phyloP scores from a whole-genome alignment of 2,888 invertebrate species.

The Hydraecia micacea region DNA sequence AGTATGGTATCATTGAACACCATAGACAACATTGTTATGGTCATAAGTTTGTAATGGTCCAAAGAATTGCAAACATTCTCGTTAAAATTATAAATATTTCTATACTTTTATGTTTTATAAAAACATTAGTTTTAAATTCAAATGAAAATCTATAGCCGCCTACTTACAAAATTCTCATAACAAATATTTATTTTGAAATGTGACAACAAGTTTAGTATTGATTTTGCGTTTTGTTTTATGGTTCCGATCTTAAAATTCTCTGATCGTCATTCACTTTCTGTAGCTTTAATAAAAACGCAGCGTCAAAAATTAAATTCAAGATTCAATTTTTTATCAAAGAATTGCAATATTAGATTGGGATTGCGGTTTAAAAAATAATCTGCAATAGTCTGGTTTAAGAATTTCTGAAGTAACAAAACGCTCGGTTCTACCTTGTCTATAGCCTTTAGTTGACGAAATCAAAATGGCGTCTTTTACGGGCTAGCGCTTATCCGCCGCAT shows the following conservation, averaged over 20 bases:
- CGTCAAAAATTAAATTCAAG: neutral
- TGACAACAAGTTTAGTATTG: slow-evolving; percentile 25
- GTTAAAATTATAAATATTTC: neutral
- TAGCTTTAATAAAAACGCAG: fast-evolving
- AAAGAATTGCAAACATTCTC: slow-evolving; percentile 1
- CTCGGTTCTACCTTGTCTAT: slow-evolving; percentile 78
- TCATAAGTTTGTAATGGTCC: slow-evolving; percentile 31
- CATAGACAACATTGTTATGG: slow-evolving; percentile 50
- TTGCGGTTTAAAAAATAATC: neutral
- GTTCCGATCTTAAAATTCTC: neutral
- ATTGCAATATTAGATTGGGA: fast-evolving
- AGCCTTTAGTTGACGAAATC: slow-evolving; percentile 89
- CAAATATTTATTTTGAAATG: neutral
- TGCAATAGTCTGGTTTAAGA: neutral
- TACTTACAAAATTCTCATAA: neutral
- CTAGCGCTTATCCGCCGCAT: slow-evolving; percentile 87
- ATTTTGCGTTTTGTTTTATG: slow-evolving; percentile 41
- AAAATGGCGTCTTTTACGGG: slow-evolving; percentile 89
- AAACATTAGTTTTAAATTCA: neutral
- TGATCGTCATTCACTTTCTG: neutral
- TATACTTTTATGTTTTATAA: neutral
- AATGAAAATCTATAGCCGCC: fast-evolving
- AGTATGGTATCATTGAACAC: slow-evolving; percentile 38
- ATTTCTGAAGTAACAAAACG: slow-evolving; percentile 62
- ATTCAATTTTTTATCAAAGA: fast-evolving